Percentiles rank a stretch among this genome's conserved stretches.
Evolutionary conservation across 2,113 vertebrate genomes (phyloP).

Genomic region (Ptyas mucosa): DNA sequence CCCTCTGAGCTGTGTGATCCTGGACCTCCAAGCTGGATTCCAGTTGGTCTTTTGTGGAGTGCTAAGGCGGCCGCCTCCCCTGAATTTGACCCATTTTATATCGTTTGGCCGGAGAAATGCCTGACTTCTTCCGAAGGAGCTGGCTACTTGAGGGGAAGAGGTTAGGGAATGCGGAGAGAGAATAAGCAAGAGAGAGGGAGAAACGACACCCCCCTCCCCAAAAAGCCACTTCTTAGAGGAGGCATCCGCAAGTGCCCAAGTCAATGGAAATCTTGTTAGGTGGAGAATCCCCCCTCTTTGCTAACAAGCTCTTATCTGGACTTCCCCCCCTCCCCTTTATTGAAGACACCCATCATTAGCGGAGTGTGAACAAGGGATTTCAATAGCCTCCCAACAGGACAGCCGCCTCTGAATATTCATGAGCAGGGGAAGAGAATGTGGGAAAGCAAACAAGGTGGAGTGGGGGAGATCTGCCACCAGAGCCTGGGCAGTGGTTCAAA

Average conservation of each 20-base stretch:
- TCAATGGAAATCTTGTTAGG: conserved; percentile 66
- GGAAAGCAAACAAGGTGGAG: conserved; percentile 56
- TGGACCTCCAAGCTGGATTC: neutral
- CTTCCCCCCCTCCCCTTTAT: neutral
- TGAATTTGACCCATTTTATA: neutral
- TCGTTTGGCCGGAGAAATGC: neutral
- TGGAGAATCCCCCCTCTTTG: conserved; percentile 51
- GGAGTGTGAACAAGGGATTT: conserved; percentile 64
- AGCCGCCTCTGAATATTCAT: conserved; percentile 66
- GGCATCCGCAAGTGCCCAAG: conserved; percentile 56
- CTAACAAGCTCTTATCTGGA: conserved; percentile 66
- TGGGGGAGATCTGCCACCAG: conserved; percentile 27
- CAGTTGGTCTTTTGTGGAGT: neutral
- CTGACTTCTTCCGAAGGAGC: neutral
- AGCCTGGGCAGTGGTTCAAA: conserved; percentile 36
- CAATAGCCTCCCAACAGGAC: conserved; percentile 57
- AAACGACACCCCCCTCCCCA: neutral
- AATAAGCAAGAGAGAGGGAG: neutral
- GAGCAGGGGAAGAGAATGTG: conserved; percentile 65
- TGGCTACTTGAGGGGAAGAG: neutral
- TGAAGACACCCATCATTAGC: conserved; percentile 64
- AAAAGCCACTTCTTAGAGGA: conserved; percentile 54
- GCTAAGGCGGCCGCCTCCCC: neutral
- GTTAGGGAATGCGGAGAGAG: neutral
- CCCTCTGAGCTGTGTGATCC: neutral